Evolutionary conservation across 2,797 vertebrate genomes (phyloP), one percentile per base, ranked within the genome.

Genomic region (Coluber constrictor): DNA sequence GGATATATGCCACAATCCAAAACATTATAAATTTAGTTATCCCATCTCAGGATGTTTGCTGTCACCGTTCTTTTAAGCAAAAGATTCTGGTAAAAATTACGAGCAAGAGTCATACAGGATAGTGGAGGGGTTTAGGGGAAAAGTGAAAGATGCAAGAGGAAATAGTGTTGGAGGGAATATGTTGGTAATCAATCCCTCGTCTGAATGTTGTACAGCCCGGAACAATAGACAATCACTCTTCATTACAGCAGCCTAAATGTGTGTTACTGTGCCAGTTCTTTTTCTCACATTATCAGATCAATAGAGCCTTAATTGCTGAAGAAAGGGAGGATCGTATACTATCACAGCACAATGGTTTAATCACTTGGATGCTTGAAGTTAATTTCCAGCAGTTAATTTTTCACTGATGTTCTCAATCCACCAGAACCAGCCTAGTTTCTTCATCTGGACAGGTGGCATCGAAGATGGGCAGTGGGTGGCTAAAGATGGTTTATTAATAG

Each of bases 191-290:
- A 92, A 94, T 94, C 86, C 83, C 86, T 37, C 61, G 56, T 91
- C 83, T 93, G 88, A 92, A 90, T 70, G 70, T 90, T 91, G 15
- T 92, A 93, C 27, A 93, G 94, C 94, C 95, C 90, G 92, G 70
- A 96, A 97, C 96, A 97, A 97, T 96, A 96, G 94, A 95, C 95
- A 95, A 97, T 97, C 96, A 96, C 95, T 97, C 96, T 97, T 97
- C 96, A 97, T 97, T 97, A 97, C 18, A 94, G 95, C 94, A 96
- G 96, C 90, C 94, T 96, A 96, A 96, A 97, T 97, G 94, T 95
- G 92, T 95, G 88, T 89, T 70, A 59, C 94, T 95, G 91, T 87
- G 94, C 93, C 92, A 32, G 93, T 95, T 94, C 94, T 94, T 95
- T 96, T 96, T 94, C 94, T 94, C 94, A 90, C 3, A 3, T 63